Evolutionary conservation across 2,888 invertebrate genomes (phyloP).

Genomic region (Lasioglossum calceatum): DNA sequence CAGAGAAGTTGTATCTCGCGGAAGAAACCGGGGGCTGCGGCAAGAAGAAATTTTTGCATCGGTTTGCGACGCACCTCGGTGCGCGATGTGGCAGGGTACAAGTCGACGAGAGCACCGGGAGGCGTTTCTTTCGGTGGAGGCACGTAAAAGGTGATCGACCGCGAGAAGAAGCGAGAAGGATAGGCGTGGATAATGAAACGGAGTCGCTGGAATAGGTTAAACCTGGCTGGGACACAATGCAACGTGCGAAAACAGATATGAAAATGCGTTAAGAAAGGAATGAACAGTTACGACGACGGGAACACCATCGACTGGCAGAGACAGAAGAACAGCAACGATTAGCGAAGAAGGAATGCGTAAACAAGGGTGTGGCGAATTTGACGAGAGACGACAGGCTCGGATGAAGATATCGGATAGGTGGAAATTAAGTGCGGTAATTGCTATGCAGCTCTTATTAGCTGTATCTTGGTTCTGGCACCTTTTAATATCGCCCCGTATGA

Average conservation of each 20-base stretch:
- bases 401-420: not conserved
- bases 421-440: not conserved
- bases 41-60: not conserved
- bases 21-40: not conserved
- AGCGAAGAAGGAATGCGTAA: not conserved
- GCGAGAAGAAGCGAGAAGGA: constrained; percentile 8
- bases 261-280: not conserved
- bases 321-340: not conserved
- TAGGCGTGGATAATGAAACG: constrained; percentile 15
- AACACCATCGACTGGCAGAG: not conserved
- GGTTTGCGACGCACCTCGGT: not conserved
- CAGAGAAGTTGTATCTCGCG: not conserved
- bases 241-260: not conserved
- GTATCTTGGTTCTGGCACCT: not conserved
- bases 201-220: not conserved
- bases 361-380: constrained; percentile 1
- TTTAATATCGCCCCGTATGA: not conserved
- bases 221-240: constrained; percentile 2
- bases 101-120: not conserved
- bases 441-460: not conserved
- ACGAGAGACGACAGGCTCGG: not conserved
- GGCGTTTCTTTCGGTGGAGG: constrained; percentile 11
- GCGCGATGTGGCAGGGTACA: not conserved
- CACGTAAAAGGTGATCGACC: constrained; percentile 11
- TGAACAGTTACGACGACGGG: not conserved